A percentile compares a stretch with the other conserved stretches of the same genome.
These are phyloP conservation scores for Dromius quadrimaculatus DNA, from an alignment of 2,888 invertebrate species.

Conservation along the genomic window DNA sequence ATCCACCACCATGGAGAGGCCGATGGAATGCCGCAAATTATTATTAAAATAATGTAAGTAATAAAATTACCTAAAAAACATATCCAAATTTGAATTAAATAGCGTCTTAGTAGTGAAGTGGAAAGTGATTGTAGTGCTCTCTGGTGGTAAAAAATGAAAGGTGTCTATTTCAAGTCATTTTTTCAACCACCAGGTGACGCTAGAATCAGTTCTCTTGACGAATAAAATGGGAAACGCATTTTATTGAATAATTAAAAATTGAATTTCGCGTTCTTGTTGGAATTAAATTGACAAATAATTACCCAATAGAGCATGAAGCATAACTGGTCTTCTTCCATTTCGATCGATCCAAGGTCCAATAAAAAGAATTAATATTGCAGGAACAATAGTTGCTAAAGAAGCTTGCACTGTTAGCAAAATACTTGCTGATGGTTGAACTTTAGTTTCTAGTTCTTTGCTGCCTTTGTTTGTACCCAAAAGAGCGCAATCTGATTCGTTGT, in stretches of 20 bases:
- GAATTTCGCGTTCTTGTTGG: too few relatives aligned
- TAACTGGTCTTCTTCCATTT: constrained; percentile 79
- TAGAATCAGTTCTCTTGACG: too few relatives aligned
- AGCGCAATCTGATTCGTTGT: constrained; percentile 73
- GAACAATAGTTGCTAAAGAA: constrained; percentile 75
- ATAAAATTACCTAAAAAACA: constrained; percentile 46
- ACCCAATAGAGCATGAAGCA: constrained; percentile 75
- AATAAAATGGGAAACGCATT: too few relatives aligned
- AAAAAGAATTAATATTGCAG: constrained; percentile 77
- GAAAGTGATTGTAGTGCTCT: too few relatives aligned
- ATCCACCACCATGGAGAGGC: constrained; percentile 47
- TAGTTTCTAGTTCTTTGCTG: constrained; percentile 67
- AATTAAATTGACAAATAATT: too few relatives aligned
- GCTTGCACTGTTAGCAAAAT: constrained; percentile 74
- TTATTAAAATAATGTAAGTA: constrained; percentile 18
- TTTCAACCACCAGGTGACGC: too few relatives aligned
- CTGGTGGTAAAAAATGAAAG: too few relatives aligned
- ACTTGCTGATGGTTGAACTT: constrained; percentile 77
- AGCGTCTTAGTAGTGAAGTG: too few relatives aligned
- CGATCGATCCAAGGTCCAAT: constrained; percentile 87
- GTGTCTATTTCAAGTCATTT: too few relatives aligned
- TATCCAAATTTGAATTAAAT: too few relatives aligned
- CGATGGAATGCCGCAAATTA: constrained; percentile 19
- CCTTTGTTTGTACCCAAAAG: constrained; percentile 70
- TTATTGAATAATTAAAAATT: too few relatives aligned